A percentile compares a stretch with the other conserved stretches of the same genome.
Evolutionary conservation across 2,888 invertebrate genomes (phyloP).

Genomic region (Dioctria rufipes): DNA sequence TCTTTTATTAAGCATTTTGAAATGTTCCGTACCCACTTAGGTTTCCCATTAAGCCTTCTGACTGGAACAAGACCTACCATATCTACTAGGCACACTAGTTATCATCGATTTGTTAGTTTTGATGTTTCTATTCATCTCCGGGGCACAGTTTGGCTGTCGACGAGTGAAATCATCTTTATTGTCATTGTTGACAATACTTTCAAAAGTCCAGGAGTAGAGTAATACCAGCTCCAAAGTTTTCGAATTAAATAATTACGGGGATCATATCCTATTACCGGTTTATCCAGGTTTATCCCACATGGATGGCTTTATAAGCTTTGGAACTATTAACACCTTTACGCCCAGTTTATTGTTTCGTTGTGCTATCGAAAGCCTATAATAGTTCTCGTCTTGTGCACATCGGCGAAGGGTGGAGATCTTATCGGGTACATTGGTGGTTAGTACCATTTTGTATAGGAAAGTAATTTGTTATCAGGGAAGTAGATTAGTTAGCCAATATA

Average conservation of each 20-base stretch:
- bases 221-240: conserved; percentile 11
- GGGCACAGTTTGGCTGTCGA: not conserved
- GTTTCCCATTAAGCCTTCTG: not conserved
- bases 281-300: conserved; percentile 22
- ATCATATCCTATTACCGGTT: conserved; percentile 42
- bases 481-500: conserved; percentile 26
- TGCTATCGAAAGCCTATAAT: conserved; percentile 33
- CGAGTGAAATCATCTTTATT: not conserved
- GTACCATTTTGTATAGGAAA: conserved; percentile 30
- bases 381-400: conserved; percentile 2
- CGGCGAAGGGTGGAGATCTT: conserved; percentile 27
- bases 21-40: too few relatives aligned
- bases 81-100: too few relatives aligned
- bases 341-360: conserved; percentile 24
- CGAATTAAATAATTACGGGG: conserved; percentile 47
- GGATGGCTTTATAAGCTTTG: conserved; percentile 40
- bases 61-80: too few relatives aligned
- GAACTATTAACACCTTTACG: conserved; percentile 31
- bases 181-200: conserved; percentile 12
- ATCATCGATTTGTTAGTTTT: too few relatives aligned
- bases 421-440: conserved; percentile 31
- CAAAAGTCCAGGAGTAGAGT: conserved; percentile 1
- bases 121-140: too few relatives aligned
- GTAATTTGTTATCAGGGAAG: conserved; percentile 49
- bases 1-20: too few relatives aligned